These are phyloP conservation scores for Acrocyrtus sp. DNA, from an alignment of 2,888 invertebrate genomes.

Conservation along the genomic window DNA sequence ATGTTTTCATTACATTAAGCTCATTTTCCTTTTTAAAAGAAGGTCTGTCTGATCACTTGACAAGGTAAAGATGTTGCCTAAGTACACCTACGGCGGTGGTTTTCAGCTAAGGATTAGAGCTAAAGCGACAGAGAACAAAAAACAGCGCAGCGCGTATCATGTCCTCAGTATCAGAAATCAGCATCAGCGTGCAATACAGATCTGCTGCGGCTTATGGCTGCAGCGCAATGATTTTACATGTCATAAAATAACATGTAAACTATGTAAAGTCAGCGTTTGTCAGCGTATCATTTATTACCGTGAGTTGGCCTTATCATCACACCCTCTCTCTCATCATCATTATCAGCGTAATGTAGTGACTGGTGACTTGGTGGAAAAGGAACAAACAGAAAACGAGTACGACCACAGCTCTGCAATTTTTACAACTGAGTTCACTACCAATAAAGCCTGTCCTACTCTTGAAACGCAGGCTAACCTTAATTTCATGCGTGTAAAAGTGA, in stretches of 20 bases:
- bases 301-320: neutral
- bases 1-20: neutral
- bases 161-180: neutral
- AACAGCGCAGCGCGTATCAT: neutral
- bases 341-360: neutral
- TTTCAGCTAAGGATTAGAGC: neutral
- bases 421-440: neutral
- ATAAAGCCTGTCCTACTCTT: constrained; percentile 9
- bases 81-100: constrained; percentile 6
- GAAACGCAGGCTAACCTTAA: constrained; percentile 16
- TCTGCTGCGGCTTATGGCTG: neutral
- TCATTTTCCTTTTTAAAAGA: too few species aligned
- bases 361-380: neutral
- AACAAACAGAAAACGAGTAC: neutral
- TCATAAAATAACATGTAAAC: neutral
- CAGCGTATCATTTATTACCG: neutral
- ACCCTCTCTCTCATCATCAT: neutral
- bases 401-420: neutral
- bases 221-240: too few species aligned
- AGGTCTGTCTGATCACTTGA: too few species aligned
- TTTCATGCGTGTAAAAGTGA: constrained; percentile 10
- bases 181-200: neutral
- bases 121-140: too few species aligned
- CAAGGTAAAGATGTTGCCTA: neutral
- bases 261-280: neutral